phyloP scores from a whole-genome alignment of 64 coral and sea anemone species.

The Pachyseris speciosa region DNA sequence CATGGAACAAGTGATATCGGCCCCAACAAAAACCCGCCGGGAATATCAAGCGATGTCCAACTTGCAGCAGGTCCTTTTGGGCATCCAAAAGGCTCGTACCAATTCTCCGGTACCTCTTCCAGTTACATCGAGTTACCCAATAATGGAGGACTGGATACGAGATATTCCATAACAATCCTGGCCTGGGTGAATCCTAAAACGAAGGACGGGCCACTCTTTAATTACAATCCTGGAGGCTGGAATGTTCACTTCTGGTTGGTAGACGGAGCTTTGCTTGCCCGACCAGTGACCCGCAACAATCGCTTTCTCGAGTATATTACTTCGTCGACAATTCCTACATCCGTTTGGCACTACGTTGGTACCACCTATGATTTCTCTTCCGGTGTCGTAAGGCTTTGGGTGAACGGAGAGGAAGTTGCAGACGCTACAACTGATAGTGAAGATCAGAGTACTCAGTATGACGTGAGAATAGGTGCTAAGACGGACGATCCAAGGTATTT shows the following conservation, averaged over 20 bases:
- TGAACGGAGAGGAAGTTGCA: background rate
- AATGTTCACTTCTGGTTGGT: background rate
- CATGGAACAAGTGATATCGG: background rate
- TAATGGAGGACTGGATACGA: background rate
- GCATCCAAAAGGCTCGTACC: background rate
- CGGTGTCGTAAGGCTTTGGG: background rate
- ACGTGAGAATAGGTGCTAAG: background rate
- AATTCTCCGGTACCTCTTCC: background rate
- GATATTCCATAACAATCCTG: background rate
- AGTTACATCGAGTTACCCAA: slow-evolving; percentile 12
- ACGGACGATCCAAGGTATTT: background rate
- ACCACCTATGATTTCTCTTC: background rate
- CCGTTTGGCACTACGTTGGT: background rate
- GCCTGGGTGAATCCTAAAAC: background rate
- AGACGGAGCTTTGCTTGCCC: background rate
- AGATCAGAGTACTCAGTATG: background rate
- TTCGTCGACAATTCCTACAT: background rate
- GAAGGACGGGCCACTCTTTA: background rate
- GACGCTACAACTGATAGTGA: background rate
- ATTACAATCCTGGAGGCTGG: background rate
- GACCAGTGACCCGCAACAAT: background rate
- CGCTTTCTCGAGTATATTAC: background rate
- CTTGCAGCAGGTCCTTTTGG: background rate
- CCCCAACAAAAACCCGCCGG: background rate
- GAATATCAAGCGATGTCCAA: background rate